Base-by-base conservation (phyloP, 2,888 invertebrate genomes). In the Papilio protenor region DNA sequence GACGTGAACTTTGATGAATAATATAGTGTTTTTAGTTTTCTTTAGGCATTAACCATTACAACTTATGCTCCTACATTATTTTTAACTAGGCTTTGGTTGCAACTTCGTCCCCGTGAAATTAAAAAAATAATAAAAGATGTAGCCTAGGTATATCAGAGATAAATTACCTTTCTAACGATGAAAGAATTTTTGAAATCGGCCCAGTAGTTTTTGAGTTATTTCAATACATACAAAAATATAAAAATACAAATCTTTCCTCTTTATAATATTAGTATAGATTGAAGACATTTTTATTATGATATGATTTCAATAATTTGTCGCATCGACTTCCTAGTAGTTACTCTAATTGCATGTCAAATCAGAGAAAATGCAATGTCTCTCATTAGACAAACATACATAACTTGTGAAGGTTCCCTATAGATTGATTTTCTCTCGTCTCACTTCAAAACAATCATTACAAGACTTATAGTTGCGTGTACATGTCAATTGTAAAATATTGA, bases 341-440 rank as follows among this genome's bases (percentile, higher is more conserved):
- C n/a, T n/a, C n/a, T 55, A 52, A 59, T 27, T 61, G 61, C 27
- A 27, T 14, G 27, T 61, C 61, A 61, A 61, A 61, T 61, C 61
- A 61, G 27, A 27, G 61, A 16, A 27, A 61, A 23, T 59, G 10
- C 4, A 23, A 27, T 40, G 40, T 27, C 4, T 59, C 59, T 61
- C 61, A 8, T 59, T 59, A 59, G 23, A 59, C 23, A 59, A 11
- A 55, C 55, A 10, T 52, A 52, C 33, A 71, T 71, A 16, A 49
- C 21, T 52, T 52, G 71, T 71, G 71, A 71, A 49, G 55, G 71
- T 71, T 33, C 52, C 52, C 71, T 23, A 21, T 27, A 18, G 69
- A 70, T 71, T 71, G 69, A 70, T 71, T 71, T 71, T 52, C 71
- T 52, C 52, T 27, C 18, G 27, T 4, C 16, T 52, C 16, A 10